Evolutionary conservation across 2,888 invertebrate species (phyloP), one percentile per base, ranked within the genome.

Genomic region (Euproctis similis): DNA sequence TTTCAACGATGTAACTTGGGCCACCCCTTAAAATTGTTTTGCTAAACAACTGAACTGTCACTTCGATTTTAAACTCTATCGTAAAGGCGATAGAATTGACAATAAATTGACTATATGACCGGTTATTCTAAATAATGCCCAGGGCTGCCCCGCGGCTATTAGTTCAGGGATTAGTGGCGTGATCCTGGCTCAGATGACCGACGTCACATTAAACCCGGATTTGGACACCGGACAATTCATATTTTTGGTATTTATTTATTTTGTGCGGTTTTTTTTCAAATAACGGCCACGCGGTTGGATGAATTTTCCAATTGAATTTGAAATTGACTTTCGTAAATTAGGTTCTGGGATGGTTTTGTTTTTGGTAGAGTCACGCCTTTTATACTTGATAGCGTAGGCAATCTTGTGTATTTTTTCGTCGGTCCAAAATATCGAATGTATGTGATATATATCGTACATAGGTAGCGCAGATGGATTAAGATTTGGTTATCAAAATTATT

Each of bases 141-240:
- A 35, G 43, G 48, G 38, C 46, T 55, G 49, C 41, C 64, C 63
- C 52, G 39, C 46, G 69, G 75, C 76, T 76, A 80, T 82, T 82
- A 82, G 80, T 70, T 75, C 66, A 36, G 52, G 80, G 78, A 81
- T 84, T 81, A 82, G 66, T 53, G 60, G 56, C 60, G 51, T 74
- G 72, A 81, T 72, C 78, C 73, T 38, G 76, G 68, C 66, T 76
- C 60, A 65, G 73, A 70, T 82, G 82, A 82, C 82, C 82, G 74
- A 61, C 70, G 77, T 64, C 74, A 73, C 67, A 76, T 74, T 77
- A 77, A 75, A 71, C 68, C 62, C 48, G 81, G 80, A 73, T 81
- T 78, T 71, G 69, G 71, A 59, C 72, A 74, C 68, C 59, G 62
- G 59, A 59, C 63, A 72, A 72, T 74, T 74, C 66, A 64, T 69